A percentile compares a stretch with the other conserved stretches of the same genome.
These are phyloP conservation scores for Tinamus major DNA, from an alignment of 2,797 vertebrate species.

Conservation along the genomic window DNA sequence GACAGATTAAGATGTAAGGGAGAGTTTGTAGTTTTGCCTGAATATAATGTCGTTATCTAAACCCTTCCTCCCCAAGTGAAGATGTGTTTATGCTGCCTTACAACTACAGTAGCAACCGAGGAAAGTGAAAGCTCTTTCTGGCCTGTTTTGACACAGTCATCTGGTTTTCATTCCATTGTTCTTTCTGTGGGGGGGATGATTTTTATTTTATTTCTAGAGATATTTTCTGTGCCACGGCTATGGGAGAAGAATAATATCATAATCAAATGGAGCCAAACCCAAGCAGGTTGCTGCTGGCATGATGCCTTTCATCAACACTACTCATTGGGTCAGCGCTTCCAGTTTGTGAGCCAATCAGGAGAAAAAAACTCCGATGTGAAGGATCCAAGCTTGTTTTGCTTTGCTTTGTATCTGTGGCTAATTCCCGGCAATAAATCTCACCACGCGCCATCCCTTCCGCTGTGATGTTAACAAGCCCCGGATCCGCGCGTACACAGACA, in stretches of 20 bases:
- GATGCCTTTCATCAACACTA: neutral
- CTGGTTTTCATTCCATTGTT: neutral
- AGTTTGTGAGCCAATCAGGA: neutral
- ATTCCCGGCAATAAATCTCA: constrained; percentile 47
- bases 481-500: constrained; percentile 16
- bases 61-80: neutral
- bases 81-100: neutral
- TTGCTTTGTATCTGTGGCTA: constrained; percentile 19
- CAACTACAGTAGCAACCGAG: neutral
- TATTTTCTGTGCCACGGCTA: neutral
- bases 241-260: neutral
- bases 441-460: neutral
- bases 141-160: neutral
- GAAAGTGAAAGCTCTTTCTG: neutral
- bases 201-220: neutral
- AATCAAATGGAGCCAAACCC: constrained; percentile 15
- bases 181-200: neutral
- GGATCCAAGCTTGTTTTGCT: constrained; percentile 11
- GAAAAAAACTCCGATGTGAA: neutral
- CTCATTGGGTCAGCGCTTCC: neutral
- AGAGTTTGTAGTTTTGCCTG: neutral
- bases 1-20: neutral
- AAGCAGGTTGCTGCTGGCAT: neutral
- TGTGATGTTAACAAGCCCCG: constrained; percentile 60
- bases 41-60: neutral